Evolutionary conservation across 2,113 vertebrate genomes (phyloP).

Genomic region (Epinephelus moara): DNA sequence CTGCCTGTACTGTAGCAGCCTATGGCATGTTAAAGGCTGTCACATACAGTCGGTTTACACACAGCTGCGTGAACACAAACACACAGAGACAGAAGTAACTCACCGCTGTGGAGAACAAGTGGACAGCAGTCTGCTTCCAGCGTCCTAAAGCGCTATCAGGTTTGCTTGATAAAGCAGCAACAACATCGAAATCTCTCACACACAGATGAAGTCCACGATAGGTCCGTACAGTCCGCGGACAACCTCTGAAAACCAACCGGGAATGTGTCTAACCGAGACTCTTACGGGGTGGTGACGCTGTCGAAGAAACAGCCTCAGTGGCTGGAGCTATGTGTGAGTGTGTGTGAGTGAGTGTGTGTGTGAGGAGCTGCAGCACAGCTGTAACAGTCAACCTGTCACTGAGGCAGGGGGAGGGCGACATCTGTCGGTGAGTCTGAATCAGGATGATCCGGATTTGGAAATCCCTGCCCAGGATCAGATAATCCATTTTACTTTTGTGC

Average conservation of each 20-base stretch:
- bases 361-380: background rate
- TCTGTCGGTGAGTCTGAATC: conserved; percentile 21
- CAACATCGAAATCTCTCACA: background rate
- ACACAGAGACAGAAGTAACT: conserved; percentile 10
- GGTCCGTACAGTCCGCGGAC: too few relatives aligned
- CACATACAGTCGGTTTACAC: background rate
- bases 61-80: background rate
- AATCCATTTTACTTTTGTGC: too few relatives aligned
- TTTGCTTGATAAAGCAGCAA: background rate
- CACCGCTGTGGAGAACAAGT: conserved; percentile 2
- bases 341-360: background rate
- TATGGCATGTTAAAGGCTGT: too few relatives aligned
- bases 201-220: background rate
- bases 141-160: background rate
- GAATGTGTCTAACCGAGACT: background rate
- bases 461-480: too few relatives aligned
- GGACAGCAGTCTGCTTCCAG: background rate
- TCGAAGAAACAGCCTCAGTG: background rate
- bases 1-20: background rate
- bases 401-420: background rate
- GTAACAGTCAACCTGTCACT: background rate
- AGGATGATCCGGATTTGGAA: too few relatives aligned
- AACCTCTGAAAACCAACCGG: background rate
- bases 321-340: too few relatives aligned
- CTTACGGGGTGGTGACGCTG: background rate